These are phyloP conservation scores for Morpho deidamia DNA, from an alignment of 2,888 invertebrate genomes.

Conservation along the genomic window DNA sequence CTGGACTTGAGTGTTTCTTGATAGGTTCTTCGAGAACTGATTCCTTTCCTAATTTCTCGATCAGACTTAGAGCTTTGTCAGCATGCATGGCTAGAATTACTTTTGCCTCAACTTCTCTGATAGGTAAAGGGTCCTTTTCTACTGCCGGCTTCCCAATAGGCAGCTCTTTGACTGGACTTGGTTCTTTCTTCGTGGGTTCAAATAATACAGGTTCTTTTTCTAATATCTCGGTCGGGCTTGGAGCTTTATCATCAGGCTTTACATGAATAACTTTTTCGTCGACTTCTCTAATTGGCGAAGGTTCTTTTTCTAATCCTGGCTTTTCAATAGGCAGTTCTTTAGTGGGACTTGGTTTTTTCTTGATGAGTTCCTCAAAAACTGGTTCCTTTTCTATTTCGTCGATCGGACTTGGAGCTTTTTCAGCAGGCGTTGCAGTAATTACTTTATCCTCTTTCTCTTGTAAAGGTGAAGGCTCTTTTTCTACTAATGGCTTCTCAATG, in stretches of 20 bases:
- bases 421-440: neutral
- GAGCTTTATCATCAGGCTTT: slow-evolving; percentile 11
- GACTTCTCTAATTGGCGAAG: neutral
- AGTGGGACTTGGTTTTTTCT: neutral
- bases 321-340: too few species aligned
- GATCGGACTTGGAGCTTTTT: neutral
- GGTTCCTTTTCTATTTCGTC: neutral
- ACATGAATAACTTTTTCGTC: neutral
- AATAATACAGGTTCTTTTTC: neutral
- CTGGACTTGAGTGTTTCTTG: slow-evolving; percentile 18
- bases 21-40: neutral
- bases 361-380: neutral
- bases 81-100: too few species aligned
- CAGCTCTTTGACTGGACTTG: slow-evolving; percentile 9
- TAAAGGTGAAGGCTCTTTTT: neutral
- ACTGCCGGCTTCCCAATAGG: too few species aligned
- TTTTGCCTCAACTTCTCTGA: neutral
- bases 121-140: too few species aligned
- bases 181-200: slow-evolving; percentile 1
- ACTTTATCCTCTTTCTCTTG: neutral
- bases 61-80: neutral
- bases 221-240: too few species aligned
- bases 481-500: too few species aligned
- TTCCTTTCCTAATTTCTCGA: too few species aligned
- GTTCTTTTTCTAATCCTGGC: too few species aligned